Percentiles rank a stretch among this genome's conserved stretches.
Conservation (phyloP, 2,888 invertebrate species). For the Fissipunctia ypsillon region DNA sequence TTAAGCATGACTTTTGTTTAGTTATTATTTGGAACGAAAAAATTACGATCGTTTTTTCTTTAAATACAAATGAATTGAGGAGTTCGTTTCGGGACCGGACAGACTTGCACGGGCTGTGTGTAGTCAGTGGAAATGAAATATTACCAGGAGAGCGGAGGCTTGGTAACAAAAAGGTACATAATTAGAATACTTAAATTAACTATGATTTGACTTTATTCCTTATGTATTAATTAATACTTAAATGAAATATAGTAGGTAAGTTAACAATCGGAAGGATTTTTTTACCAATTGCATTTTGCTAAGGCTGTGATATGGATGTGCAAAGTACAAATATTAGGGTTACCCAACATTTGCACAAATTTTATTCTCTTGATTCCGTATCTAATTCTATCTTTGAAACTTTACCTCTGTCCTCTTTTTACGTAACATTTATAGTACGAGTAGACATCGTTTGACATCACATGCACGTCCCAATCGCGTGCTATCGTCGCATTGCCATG, state of each 20-base stretch:
- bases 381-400: neutral
- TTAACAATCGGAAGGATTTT: neutral
- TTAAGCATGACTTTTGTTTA: conserved; percentile 7
- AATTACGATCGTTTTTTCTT: conserved; percentile 4
- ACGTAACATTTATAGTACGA: conserved; percentile 8
- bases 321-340: neutral
- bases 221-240: neutral
- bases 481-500: conserved; percentile 40
- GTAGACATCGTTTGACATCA: conserved; percentile 10
- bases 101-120: conserved; percentile 12
- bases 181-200: neutral
- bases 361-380: neutral
- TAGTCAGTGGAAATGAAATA: conserved; percentile 35
- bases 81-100: conserved; percentile 31
- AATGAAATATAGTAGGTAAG: neutral
- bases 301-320: neutral
- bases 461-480: conserved; percentile 37
- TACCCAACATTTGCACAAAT: neutral
- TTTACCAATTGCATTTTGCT: neutral
- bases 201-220: neutral
- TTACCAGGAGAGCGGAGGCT: conserved; percentile 12
- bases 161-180: conserved; percentile 7
- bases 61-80: conserved; percentile 40
- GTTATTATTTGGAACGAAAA: conserved; percentile 11
- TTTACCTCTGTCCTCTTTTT: neutral